Evolutionary conservation across 2,113 vertebrate species (phyloP).

Genomic region (Zapornia atra): DNA sequence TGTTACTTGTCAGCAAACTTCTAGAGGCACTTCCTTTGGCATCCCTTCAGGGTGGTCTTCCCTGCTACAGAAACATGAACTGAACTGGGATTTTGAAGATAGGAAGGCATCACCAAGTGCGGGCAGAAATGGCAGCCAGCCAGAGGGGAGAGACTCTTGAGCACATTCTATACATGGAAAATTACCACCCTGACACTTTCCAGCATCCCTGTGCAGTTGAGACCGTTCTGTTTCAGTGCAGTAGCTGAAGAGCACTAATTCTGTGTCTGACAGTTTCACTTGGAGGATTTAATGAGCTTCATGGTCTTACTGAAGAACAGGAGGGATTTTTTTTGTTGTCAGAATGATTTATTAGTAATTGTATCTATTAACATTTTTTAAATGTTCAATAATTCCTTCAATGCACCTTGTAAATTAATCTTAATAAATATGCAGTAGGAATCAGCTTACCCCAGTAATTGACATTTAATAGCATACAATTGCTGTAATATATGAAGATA

Average conservation of each 20-base stretch:
- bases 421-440: conserved; percentile 65
- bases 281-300: conserved; percentile 13
- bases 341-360: conserved; percentile 60
- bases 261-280: neutral
- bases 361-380: conserved; percentile 57
- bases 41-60: neutral
- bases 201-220: neutral
- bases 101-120: neutral
- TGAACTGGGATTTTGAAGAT: neutral
- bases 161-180: neutral
- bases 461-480: neutral
- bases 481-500: neutral
- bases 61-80: neutral
- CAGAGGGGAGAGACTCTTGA: neutral
- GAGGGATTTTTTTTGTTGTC: conserved; percentile 26
- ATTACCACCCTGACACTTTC: neutral
- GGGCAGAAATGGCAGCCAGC: neutral
- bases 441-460: conserved; percentile 2
- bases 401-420: conserved; percentile 59
- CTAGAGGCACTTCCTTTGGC: neutral
- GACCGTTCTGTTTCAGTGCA: neutral
- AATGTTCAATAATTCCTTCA: conserved; percentile 36
- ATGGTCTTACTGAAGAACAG: conserved; percentile 31
- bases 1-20: neutral
- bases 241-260: neutral